These are phyloP conservation scores for Clitarchus hookeri DNA, from an alignment of 2,888 invertebrate species.

Conservation along the genomic window DNA sequence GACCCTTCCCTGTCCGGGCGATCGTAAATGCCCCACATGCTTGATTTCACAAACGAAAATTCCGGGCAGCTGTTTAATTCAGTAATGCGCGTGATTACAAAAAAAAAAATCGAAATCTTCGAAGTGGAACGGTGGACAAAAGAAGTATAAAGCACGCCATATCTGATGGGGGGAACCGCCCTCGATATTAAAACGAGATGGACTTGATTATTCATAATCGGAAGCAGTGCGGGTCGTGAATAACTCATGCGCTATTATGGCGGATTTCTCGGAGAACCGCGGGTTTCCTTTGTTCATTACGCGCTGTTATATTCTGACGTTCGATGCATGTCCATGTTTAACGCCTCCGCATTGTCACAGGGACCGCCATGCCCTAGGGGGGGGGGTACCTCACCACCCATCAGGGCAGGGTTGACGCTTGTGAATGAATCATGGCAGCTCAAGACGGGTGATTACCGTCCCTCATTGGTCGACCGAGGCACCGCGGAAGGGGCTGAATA, in stretches of 20 bases:
- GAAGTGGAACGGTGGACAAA: not conserved
- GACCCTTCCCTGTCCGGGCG: not conserved
- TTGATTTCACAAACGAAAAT: not conserved
- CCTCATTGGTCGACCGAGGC: not conserved
- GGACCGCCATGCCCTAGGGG: not conserved
- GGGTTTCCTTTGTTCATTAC: not conserved
- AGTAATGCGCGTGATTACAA: not conserved
- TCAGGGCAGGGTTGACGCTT: not conserved
- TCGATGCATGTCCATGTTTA: not conserved
- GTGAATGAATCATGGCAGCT: conserved; percentile 2
- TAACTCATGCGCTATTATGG: not conserved
- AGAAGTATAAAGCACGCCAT: not conserved
- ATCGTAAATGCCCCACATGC: not conserved
- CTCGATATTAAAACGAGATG: not conserved
- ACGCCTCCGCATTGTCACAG: conserved; percentile 1
- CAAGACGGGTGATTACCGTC: conserved; percentile 5
- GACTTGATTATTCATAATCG: not conserved
- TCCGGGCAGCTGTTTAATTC: not conserved
- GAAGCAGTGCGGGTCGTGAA: not conserved
- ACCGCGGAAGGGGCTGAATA: not conserved
- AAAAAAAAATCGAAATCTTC: not conserved
- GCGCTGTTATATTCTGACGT: not conserved
- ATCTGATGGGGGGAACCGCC: not conserved
- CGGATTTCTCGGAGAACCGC: not conserved
- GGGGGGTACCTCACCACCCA: not conserved